Conservation (phyloP, 2,888 invertebrate genomes). For the Cantharis nigra region DNA sequence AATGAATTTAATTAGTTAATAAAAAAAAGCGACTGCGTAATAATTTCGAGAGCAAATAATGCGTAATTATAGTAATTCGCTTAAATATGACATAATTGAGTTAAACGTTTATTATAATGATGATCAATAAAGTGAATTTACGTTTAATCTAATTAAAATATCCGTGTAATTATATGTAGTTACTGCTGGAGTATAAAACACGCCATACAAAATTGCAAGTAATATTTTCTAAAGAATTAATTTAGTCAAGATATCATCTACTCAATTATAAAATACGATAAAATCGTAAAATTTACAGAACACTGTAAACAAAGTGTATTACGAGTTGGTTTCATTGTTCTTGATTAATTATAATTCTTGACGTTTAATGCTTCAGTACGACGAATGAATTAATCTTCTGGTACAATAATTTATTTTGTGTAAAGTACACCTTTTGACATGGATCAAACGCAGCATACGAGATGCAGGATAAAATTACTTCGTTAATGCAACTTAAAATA, state of each 20-base stretch:
- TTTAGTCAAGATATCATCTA: slow-evolving; percentile 1
- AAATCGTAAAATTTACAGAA: neutral
- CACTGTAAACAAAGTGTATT: neutral
- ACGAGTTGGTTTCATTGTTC: slow-evolving; percentile 3
- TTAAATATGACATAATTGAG: neutral
- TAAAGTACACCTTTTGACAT: slow-evolving; percentile 15
- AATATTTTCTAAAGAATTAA: neutral
- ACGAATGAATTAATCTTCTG: slow-evolving; percentile 9
- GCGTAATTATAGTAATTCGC: neutral
- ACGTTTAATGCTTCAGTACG: slow-evolving; percentile 4
- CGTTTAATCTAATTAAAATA: neutral
- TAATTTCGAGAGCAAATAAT: neutral
- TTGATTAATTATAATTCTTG: slow-evolving; percentile 16
- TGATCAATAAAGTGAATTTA: neutral
- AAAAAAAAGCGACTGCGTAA: neutral
- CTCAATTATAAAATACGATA: slow-evolving; percentile 1
- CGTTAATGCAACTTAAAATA: neutral
- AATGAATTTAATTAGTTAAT: neutral
- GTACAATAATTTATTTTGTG: slow-evolving; percentile 9
- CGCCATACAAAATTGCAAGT: neutral
- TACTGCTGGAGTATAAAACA: neutral
- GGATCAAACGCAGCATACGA: slow-evolving; percentile 6
- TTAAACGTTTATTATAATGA: neutral
- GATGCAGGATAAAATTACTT: neutral
- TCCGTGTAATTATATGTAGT: neutral